phyloP scores from a whole-genome alignment of 2,797 vertebrate genomes.

The Podarcis siculus region DNA sequence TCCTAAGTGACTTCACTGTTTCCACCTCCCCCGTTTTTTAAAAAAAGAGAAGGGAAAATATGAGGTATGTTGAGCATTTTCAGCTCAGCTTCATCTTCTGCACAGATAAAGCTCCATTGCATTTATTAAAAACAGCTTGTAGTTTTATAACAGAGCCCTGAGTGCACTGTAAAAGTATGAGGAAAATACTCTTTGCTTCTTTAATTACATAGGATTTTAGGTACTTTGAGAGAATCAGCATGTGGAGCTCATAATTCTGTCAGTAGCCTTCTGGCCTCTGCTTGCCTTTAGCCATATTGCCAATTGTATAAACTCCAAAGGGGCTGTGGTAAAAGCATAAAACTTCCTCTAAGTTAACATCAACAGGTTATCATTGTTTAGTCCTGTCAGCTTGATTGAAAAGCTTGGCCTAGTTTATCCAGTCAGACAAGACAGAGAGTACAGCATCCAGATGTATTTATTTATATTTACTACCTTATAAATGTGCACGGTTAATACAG shows the following conservation, averaged over 20 bases:
- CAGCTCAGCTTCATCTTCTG: conserved; percentile 49
- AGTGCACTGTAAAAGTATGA: background rate
- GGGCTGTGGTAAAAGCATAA: background rate
- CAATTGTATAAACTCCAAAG: background rate
- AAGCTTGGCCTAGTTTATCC: background rate
- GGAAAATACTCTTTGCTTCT: conserved; percentile 9
- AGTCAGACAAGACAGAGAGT: background rate
- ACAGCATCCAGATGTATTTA: background rate
- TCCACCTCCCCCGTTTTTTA: background rate
- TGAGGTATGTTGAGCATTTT: conserved; percentile 27
- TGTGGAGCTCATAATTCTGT: background rate
- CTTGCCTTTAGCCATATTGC: background rate
- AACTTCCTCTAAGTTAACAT: background rate
- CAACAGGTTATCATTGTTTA: background rate
- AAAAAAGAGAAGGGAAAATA: conserved; percentile 32
- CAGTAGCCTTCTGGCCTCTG: background rate
- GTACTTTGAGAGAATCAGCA: background rate
- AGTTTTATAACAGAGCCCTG: background rate
- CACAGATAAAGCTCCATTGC: conserved; percentile 20
- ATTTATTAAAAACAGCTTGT: background rate
- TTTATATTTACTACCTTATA: background rate
- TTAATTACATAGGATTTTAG: background rate
- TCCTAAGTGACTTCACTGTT: background rate
- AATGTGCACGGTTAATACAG: background rate
- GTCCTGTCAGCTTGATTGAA: background rate